Evolutionary conservation across 2,113 vertebrate genomes (phyloP).

Genomic region (Seriola rivoliana): DNA sequence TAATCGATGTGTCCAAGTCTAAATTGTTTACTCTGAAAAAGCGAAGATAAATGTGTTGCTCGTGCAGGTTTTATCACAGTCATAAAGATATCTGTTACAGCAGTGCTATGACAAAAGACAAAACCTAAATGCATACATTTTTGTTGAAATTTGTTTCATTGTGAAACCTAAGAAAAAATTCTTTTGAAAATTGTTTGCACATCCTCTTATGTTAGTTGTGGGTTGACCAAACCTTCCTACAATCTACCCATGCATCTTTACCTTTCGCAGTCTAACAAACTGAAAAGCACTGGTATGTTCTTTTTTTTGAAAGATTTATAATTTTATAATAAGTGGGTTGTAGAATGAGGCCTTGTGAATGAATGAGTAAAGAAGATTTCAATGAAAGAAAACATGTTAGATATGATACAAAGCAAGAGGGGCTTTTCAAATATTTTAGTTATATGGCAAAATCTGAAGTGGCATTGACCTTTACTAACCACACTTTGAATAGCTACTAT

Average conservation of each 20-base stretch:
- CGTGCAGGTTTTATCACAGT: slow-evolving; percentile 2
- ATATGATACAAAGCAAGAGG: not conserved
- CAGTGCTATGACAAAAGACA: not conserved
- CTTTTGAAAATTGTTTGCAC: no score
- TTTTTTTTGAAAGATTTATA: not conserved
- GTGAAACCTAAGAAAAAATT: not conserved
- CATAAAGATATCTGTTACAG: slow-evolving; percentile 5
- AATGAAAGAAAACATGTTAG: not conserved
- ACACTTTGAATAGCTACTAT: not conserved
- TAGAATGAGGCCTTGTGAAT: slow-evolving; percentile 11
- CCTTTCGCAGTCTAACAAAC: not conserved
- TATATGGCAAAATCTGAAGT: not conserved
- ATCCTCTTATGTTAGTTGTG: not conserved
- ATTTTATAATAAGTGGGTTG: not conserved
- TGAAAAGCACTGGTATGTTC: not conserved
- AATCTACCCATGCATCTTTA: no score
- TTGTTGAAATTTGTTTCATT: not conserved
- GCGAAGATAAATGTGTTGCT: slow-evolving; percentile 2
- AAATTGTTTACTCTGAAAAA: slow-evolving; percentile 27
- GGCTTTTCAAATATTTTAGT: not conserved
- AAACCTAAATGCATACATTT: not conserved
- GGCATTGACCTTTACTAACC: slow-evolving; percentile 5
- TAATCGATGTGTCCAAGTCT: slow-evolving; percentile 17
- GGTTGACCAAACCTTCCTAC: not conserved
- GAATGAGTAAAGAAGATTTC: not conserved